Evolutionary conservation across 2,113 vertebrate genomes (phyloP).

Genomic region (Cebus imitator): DNA sequence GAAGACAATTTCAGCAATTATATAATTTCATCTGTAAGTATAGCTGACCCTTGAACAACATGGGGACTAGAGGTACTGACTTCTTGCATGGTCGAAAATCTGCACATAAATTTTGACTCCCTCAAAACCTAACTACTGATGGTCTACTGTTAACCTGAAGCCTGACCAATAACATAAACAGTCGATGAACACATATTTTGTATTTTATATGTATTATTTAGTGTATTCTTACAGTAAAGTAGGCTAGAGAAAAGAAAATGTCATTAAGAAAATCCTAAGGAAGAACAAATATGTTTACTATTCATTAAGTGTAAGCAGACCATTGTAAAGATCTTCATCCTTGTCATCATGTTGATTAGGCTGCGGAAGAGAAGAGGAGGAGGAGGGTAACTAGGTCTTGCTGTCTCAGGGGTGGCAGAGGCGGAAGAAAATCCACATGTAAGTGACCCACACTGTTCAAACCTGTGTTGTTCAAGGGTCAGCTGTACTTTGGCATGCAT

Average conservation of each 20-base stretch:
- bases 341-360: not conserved
- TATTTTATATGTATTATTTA: not conserved
- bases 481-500: not conserved
- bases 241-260: not conserved
- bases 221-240: not conserved
- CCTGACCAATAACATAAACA: not conserved
- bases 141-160: not conserved
- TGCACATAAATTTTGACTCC: not conserved
- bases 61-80: not conserved
- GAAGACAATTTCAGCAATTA: conserved; percentile 1
- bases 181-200: not conserved
- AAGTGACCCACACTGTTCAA: not conserved
- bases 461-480: not conserved
- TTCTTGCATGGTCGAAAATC: not conserved
- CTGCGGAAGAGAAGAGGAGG: not conserved
- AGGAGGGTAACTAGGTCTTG: not conserved
- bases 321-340: not conserved
- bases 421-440: not conserved
- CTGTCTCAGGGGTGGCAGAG: not conserved
- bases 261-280: not conserved
- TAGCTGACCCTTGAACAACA: not conserved
- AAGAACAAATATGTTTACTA: not conserved
- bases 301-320: not conserved
- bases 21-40: conserved; percentile 26
- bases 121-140: not conserved